These are phyloP conservation scores for Squalus acanthias DNA, from an alignment of 2,797 vertebrate genomes.

Conservation along the genomic window DNA sequence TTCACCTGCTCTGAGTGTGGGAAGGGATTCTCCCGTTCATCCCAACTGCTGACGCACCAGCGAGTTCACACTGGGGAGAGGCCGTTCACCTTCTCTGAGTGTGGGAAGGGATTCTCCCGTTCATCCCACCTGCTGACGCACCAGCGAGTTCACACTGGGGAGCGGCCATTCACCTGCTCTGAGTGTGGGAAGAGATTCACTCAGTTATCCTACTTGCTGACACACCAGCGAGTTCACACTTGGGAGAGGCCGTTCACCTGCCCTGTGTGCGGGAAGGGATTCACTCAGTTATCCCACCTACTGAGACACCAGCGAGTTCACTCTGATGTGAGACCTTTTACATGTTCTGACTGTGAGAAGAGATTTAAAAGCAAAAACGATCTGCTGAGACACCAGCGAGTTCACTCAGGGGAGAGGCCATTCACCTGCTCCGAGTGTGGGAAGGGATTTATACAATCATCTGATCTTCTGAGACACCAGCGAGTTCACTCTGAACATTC, in stretches of 20 bases:
- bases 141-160: background rate
- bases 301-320: too few species aligned
- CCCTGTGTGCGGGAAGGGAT: background rate
- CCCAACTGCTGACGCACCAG: too few species aligned
- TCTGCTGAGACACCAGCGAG: slow-evolving; percentile 69
- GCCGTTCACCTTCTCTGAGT: background rate
- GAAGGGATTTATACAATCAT: slow-evolving; percentile 65
- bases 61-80: background rate
- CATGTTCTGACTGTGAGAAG: too few species aligned
- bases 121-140: background rate
- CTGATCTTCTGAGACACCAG: too few species aligned
- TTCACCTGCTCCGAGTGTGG: slow-evolving; percentile 83
- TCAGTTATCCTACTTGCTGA: too few species aligned
- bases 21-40: too few species aligned
- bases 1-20: too few species aligned
- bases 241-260: background rate
- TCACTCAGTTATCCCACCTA: background rate
- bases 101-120: background rate
- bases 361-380: too few species aligned
- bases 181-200: background rate
- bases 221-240: background rate
- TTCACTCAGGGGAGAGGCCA: slow-evolving; percentile 61
- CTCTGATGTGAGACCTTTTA: too few species aligned
- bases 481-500: too few species aligned
- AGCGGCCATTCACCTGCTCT: background rate